Conservation (phyloP, 2,888 invertebrate genomes). For the Sphaeridia pumilis region DNA sequence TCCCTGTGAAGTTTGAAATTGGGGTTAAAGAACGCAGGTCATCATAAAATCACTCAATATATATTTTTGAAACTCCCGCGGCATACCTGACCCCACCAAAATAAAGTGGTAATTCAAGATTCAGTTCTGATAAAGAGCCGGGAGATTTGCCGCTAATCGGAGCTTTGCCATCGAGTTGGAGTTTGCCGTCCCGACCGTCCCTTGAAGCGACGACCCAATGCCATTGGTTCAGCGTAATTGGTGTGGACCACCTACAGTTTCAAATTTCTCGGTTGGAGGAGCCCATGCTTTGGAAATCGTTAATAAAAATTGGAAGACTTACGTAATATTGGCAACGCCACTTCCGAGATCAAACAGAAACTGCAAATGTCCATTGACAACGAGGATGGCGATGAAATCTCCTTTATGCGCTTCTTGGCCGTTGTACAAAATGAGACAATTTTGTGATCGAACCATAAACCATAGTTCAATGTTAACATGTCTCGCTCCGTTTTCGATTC, state of each 20-base stretch:
- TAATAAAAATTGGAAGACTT: slow-evolving; percentile 40
- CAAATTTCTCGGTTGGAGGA: background rate
- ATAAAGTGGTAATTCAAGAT: slow-evolving; percentile 66
- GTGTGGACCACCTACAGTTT: slow-evolving; percentile 44
- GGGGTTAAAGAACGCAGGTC: background rate
- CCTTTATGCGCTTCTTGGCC: slow-evolving; percentile 55
- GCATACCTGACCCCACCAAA: slow-evolving; percentile 61
- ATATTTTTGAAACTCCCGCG: background rate
- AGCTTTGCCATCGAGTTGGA: slow-evolving; percentile 64
- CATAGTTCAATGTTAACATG: slow-evolving; percentile 56
- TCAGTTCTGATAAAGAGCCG: slow-evolving; percentile 65
- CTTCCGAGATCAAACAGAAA: slow-evolving; percentile 84
- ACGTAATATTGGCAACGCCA: slow-evolving; percentile 67
- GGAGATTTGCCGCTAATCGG: slow-evolving; percentile 61
- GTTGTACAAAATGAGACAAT: slow-evolving; percentile 71
- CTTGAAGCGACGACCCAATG: slow-evolving; percentile 63
- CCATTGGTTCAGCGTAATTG: slow-evolving; percentile 61
- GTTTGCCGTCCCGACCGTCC: slow-evolving; percentile 60
- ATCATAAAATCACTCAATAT: background rate
- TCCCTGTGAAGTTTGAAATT: slow-evolving; percentile 28
- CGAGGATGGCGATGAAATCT: slow-evolving; percentile 73
- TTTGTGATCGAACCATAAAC: slow-evolving; percentile 62
- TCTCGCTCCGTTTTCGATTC: slow-evolving; percentile 38
- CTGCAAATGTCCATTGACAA: slow-evolving; percentile 67
- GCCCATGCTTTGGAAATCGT: background rate